Conservation (phyloP, 2,797 vertebrate species). For the Anisognathus igniventris region DNA sequence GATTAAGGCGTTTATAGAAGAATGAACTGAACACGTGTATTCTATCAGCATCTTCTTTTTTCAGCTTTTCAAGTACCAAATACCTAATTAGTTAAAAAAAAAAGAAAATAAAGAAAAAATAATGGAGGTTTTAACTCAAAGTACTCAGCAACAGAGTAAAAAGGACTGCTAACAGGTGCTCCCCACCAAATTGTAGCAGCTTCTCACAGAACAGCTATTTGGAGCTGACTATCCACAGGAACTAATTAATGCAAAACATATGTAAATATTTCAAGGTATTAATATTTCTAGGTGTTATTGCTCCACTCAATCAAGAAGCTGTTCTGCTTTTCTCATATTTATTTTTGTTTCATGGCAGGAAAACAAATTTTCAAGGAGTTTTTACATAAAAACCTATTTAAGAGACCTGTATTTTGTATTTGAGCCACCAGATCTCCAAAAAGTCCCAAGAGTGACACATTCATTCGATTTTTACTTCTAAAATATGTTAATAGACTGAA, state of each 20-base stretch:
- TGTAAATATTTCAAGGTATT: neutral
- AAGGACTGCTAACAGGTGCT: neutral
- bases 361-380: neutral
- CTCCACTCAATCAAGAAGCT: neutral
- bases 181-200: neutral
- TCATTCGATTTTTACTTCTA: neutral
- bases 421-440: neutral
- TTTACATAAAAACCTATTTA: neutral
- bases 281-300: neutral
- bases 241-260: neutral
- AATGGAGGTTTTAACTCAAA: neutral
- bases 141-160: neutral
- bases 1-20: constrained; percentile 98
- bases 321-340: neutral
- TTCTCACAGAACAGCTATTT: neutral
- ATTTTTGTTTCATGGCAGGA: neutral
- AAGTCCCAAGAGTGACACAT: neutral
- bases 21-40: constrained; percentile 98
- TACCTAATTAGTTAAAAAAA: constrained; percentile 77
- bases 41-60: constrained; percentile 89
- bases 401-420: neutral
- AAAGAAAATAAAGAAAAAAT: neutral
- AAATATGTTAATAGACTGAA: neutral
- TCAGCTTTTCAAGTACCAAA: constrained; percentile 93
- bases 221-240: neutral